phyloP scores from a whole-genome alignment of 2,113 vertebrate genomes.

The Myocastor coypus region DNA sequence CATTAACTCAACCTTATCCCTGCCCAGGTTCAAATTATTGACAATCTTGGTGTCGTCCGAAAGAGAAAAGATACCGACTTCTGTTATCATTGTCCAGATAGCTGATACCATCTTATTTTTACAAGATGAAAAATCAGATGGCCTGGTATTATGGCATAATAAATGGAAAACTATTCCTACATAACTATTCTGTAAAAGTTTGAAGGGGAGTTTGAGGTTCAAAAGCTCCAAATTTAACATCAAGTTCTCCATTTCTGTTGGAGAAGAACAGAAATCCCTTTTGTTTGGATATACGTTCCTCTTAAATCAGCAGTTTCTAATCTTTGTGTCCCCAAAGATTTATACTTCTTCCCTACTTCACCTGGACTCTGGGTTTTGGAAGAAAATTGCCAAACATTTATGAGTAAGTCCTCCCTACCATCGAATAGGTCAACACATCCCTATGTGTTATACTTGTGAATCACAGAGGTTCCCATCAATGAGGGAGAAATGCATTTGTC shows the following conservation, averaged over 20 bases:
- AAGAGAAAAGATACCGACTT: slow-evolving; percentile 44
- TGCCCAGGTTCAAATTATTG: background rate
- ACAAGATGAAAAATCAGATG: background rate
- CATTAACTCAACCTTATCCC: background rate
- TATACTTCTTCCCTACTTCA: background rate
- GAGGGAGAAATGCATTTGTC: background rate
- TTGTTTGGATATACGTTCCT: slow-evolving; percentile 73
- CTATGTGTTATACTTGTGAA: background rate
- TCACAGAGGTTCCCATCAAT: background rate
- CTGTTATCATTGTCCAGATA: background rate
- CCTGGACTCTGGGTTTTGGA: background rate
- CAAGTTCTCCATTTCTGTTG: slow-evolving; percentile 33
- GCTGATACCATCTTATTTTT: slow-evolving; percentile 21
- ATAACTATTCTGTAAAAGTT: background rate
- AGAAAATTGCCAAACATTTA: background rate
- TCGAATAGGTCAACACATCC: background rate
- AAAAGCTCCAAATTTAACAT: slow-evolving; percentile 60
- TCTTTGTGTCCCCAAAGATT: background rate
- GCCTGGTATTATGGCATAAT: slow-evolving; percentile 32
- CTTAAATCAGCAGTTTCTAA: background rate
- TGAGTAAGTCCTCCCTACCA: background rate
- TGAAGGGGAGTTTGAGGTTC: slow-evolving; percentile 46
- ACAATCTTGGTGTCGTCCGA: background rate
- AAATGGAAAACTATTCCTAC: slow-evolving; percentile 46
- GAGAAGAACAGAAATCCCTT: background rate